Conservation (phyloP, 2,888 invertebrate species). For the Boloria euphrosyne region DNA sequence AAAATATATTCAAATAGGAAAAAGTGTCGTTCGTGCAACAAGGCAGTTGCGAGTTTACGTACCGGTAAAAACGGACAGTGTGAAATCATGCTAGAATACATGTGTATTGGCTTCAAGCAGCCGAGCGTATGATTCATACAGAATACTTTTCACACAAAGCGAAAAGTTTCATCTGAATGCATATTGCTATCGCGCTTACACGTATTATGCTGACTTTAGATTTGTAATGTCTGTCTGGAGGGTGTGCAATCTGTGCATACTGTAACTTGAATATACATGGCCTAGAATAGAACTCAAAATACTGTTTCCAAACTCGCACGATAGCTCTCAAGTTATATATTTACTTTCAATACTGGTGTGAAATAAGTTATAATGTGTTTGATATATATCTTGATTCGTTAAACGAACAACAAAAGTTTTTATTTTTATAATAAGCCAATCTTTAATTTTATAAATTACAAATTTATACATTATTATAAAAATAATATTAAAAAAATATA, state of each 20-base stretch:
- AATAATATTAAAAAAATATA: too few species aligned
- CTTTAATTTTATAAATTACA: too few species aligned
- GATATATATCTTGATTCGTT: too few species aligned
- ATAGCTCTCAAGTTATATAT: too few species aligned
- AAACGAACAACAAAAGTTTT: too few species aligned
- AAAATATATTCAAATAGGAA: conserved; percentile 1
- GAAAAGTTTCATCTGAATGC: conserved; percentile 29
- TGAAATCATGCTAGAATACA: conserved; percentile 22
- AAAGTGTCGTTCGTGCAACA: neutral
- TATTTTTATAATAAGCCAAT: too few species aligned
- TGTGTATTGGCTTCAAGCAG: conserved; percentile 18
- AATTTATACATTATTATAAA: too few species aligned
- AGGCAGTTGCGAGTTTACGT: conserved; percentile 19
- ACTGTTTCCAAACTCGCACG: too few species aligned
- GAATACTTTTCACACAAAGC: conserved; percentile 27
- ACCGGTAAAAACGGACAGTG: conserved; percentile 21
- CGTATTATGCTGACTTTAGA: conserved; percentile 12
- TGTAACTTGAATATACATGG: neutral
- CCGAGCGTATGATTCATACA: conserved; percentile 22
- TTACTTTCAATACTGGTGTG: too few species aligned
- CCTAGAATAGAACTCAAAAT: too few species aligned
- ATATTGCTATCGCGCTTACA: conserved; percentile 27
- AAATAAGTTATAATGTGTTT: too few species aligned
- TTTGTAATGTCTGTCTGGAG: conserved; percentile 18
- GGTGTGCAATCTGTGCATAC: conserved; percentile 1